These are phyloP conservation scores for Drosophila nigromelanica DNA, from an alignment of 1,140 invertebrate species.

Conservation along the genomic window DNA sequence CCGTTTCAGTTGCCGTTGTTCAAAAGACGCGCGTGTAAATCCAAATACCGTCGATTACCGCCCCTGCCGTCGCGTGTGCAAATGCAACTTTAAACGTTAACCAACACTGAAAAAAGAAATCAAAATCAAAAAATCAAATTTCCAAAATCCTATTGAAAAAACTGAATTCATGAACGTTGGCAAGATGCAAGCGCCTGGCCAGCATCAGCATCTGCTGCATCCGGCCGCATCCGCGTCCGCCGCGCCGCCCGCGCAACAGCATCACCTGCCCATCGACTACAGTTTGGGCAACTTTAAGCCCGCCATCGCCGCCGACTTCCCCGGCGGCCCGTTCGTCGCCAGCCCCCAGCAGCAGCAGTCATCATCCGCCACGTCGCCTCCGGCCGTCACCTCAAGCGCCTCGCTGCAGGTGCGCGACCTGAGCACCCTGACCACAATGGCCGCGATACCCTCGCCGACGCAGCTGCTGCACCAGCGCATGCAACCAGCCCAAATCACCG, in stretches of 20 bases:
- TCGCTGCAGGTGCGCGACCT: constrained; percentile 77
- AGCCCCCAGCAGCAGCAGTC: constrained; percentile 56
- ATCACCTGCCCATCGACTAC: constrained; percentile 77
- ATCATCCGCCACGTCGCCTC: constrained; percentile 48
- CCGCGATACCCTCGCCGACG: constrained; percentile 77
- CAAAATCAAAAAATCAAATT: constrained; percentile 12
- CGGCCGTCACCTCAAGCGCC: constrained; percentile 30
- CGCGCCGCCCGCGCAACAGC: constrained; percentile 68
- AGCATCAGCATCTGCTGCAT: constrained; percentile 59
- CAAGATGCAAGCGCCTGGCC: constrained; percentile 69
- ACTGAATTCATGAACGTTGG: constrained; percentile 68
- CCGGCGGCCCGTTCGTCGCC: constrained; percentile 67
- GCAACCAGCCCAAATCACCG: constrained; percentile 62
- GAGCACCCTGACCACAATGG: constrained; percentile 73
- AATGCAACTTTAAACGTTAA: constrained; percentile 10
- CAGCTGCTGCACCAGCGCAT: constrained; percentile 77
- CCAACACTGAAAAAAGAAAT: constrained; percentile 18
- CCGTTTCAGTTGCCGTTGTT: constrained; percentile 21
- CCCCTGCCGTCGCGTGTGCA: constrained; percentile 44
- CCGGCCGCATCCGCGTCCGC: constrained; percentile 47
- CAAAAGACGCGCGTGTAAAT: constrained; percentile 23
- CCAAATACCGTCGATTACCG: too few species aligned
- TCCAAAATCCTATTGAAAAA: not conserved
- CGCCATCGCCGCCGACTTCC: constrained; percentile 76
- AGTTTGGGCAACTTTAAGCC: constrained; percentile 81